These are phyloP conservation scores for Lamprologus lemairii DNA, from an alignment of 2,113 vertebrate genomes.

Conservation along the genomic window DNA sequence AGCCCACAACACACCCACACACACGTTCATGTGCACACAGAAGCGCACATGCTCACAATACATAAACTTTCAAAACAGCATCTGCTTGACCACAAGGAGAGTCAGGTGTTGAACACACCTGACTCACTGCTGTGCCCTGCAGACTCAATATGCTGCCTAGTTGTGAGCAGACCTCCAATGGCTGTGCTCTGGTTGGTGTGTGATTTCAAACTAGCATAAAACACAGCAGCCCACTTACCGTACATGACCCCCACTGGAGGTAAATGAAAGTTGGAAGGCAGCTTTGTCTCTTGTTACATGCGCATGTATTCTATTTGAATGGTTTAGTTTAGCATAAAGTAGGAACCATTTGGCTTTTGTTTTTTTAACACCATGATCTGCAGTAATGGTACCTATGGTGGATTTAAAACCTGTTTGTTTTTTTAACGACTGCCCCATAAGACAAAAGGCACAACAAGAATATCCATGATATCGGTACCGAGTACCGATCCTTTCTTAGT, in stretches of 20 bases:
- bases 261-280: background rate
- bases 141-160: background rate
- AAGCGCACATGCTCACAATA: background rate
- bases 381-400: background rate
- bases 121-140: background rate
- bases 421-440: background rate
- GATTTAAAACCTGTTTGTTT: background rate
- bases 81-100: constrained; percentile 6
- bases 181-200: background rate
- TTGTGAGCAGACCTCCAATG: background rate
- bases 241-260: background rate
- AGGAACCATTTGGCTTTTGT: background rate
- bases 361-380: background rate
- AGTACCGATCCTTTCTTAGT: background rate
- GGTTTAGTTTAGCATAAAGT: background rate
- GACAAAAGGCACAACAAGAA: background rate
- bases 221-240: background rate
- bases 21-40: background rate
- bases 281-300: background rate
- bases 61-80: background rate
- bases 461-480: background rate
- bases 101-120: background rate
- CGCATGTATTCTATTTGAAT: background rate
- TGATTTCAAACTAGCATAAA: background rate
- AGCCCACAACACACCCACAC: background rate